These are phyloP conservation scores for Sebastes alutus DNA, from an alignment of 2,797 vertebrate genomes.

Conservation along the genomic window DNA sequence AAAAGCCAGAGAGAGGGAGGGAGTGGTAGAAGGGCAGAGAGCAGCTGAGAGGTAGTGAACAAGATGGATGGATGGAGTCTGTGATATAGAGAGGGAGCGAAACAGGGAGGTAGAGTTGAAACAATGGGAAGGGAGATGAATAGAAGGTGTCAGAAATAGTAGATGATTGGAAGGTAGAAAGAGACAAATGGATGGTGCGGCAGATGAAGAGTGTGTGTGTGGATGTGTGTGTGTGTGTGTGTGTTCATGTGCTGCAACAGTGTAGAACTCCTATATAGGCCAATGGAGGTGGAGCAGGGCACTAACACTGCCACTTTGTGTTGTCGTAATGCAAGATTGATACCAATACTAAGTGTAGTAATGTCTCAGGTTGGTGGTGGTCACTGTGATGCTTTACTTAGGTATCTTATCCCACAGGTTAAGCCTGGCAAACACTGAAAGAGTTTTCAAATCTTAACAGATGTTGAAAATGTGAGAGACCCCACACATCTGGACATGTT, in stretches of 20 bases:
- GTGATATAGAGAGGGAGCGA: constrained; percentile 42
- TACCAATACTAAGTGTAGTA: not conserved
- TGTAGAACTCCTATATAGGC: constrained; percentile 63
- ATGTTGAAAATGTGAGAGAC: too few species aligned
- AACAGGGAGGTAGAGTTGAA: constrained; percentile 56
- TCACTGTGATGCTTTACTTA: not conserved
- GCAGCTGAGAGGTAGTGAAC: constrained; percentile 47
- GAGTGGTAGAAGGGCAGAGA: constrained; percentile 53
- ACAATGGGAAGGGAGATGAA: constrained; percentile 70
- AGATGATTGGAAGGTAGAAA: constrained; percentile 66
- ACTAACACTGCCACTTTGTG: constrained; percentile 10
- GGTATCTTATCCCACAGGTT: not conserved
- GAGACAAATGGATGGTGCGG: constrained; percentile 52
- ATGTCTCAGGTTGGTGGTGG: not conserved
- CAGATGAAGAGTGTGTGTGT: not conserved
- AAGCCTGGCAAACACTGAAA: not conserved
- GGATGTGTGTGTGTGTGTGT: not conserved
- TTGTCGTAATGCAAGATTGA: not conserved
- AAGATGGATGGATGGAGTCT: constrained; percentile 71
- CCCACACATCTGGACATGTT: too few species aligned
- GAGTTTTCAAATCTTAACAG: too few species aligned
- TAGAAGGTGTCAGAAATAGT: constrained; percentile 65
- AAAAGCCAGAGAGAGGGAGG: constrained; percentile 27
- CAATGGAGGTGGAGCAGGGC: constrained; percentile 48
- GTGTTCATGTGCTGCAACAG: constrained; percentile 15